Evolutionary conservation across 2,797 vertebrate species (phyloP).

Genomic region (Steatocranus sp.): DNA sequence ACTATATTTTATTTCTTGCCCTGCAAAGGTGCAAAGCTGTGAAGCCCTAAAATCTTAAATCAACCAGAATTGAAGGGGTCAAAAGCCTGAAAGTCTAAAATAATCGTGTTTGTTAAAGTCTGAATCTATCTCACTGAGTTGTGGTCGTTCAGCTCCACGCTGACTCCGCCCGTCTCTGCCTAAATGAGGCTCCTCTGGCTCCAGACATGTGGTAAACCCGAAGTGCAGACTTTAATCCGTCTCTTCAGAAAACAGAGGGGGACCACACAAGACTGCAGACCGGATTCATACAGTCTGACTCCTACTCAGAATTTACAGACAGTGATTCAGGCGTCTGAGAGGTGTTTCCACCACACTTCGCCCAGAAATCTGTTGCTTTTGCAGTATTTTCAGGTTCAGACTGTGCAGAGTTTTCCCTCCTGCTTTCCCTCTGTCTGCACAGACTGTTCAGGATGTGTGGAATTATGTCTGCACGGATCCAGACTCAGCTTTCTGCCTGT

Average conservation of each 20-base stretch:
- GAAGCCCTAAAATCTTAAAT: neutral
- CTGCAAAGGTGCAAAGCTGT: neutral
- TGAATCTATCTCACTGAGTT: neutral
- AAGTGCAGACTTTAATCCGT: conserved; percentile 37
- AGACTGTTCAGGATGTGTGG: neutral
- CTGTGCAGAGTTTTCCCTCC: neutral
- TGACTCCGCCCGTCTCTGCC: conserved; percentile 38
- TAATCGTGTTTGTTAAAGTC: neutral
- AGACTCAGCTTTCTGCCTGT: neutral
- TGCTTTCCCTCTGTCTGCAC: neutral
- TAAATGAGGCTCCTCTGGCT: conserved; percentile 24
- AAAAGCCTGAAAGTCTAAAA: neutral
- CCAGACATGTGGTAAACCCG: conserved; percentile 51
- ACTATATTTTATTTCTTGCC: neutral
- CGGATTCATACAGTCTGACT: conserved; percentile 21
- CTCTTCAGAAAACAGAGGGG: conserved; percentile 23
- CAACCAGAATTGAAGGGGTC: neutral
- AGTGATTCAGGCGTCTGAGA: conserved; percentile 46
- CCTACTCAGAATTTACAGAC: conserved; percentile 40
- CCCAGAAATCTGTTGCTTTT: neutral
- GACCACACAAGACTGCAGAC: conserved; percentile 42
- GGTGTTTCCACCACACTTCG: conserved; percentile 1
- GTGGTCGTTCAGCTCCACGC: neutral
- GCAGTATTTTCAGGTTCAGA: neutral
- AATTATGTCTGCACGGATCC: neutral